A percentile compares a stretch with the other conserved stretches of the same genome.
Conservation (phyloP, 2,888 invertebrate genomes). For the Zootermopsis nevadensis region DNA sequence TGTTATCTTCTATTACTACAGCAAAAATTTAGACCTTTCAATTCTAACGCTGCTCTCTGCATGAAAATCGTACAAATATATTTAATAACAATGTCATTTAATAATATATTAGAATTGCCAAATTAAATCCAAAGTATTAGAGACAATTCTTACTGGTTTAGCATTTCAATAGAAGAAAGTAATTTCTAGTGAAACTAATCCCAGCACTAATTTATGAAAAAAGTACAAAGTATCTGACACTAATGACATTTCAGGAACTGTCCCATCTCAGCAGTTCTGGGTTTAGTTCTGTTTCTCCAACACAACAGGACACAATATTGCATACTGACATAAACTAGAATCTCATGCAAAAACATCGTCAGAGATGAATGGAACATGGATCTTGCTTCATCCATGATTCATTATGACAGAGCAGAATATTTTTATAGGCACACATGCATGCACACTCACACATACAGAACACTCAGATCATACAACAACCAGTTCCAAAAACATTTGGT, state of each 20-base stretch:
- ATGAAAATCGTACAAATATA: background rate
- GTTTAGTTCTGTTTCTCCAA: background rate
- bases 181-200: background rate
- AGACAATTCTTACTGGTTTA: background rate
- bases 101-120: background rate
- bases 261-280: background rate
- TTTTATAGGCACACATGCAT: background rate
- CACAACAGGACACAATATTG: background rate
- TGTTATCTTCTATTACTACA: background rate
- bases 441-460: background rate
- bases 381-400: too few relatives aligned
- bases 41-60: background rate
- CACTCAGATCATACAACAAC: background rate
- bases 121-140: background rate
- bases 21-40: conserved; percentile 19
- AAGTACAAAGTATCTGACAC: background rate
- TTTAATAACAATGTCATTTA: background rate
- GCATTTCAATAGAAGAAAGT: background rate
- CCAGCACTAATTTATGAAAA: background rate
- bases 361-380: conserved; percentile 9
- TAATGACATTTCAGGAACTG: background rate
- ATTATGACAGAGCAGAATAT: background rate
- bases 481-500: background rate
- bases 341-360: background rate
- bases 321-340: background rate